phyloP scores from a whole-genome alignment of 2,113 vertebrate species.

The Pelodiscus sinensis region DNA sequence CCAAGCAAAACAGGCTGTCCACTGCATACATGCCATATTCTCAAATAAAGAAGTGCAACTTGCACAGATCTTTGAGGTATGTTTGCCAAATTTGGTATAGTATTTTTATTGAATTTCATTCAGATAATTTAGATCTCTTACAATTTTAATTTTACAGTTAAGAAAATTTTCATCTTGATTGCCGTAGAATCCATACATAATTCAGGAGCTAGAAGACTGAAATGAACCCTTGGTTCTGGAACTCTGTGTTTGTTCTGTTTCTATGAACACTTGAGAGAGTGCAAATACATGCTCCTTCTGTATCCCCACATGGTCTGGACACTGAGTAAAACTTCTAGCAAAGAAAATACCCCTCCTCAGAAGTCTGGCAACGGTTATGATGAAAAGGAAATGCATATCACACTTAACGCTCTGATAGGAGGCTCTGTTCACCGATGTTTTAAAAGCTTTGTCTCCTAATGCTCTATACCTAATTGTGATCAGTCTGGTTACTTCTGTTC shows the following conservation, averaged over 20 bases:
- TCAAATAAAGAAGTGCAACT: conserved; percentile 99
- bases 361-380: background rate
- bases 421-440: background rate
- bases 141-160: background rate
- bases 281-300: background rate
- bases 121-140: background rate
- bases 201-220: conserved; percentile 29
- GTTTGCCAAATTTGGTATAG: background rate
- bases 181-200: background rate
- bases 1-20: conserved; percentile 98
- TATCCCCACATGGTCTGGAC: background rate
- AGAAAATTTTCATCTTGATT: background rate
- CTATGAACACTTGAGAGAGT: background rate
- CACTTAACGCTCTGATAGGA: background rate
- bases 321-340: background rate
- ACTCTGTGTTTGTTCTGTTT: background rate
- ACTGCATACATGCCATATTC: conserved; percentile 99
- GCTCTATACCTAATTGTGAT: background rate
- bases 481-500: background rate
- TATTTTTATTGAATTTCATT: background rate
- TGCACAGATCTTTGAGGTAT: conserved; percentile 99
- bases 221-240: background rate
- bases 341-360: background rate
- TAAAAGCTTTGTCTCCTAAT: background rate
- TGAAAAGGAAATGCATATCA: background rate